Base-by-base conservation (phyloP, 2,888 invertebrate species). In the Metalampra italica region DNA sequence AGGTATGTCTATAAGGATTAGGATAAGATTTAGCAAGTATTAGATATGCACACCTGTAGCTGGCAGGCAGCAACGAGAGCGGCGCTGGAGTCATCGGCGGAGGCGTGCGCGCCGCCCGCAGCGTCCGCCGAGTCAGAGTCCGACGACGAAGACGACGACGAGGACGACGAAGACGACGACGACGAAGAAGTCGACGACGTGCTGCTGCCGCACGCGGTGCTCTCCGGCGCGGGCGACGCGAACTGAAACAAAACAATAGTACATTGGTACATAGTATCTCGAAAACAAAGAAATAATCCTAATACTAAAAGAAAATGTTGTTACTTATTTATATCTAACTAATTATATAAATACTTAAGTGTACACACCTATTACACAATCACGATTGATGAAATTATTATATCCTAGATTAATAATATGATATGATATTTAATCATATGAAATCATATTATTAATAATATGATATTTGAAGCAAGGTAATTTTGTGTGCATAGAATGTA, bases 31-130 rank as follows among this genome's bases (percentile, higher is more conserved):
- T n/a, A n/a, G n/a, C n/a, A n/a, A n/a, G n/a, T 37, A 13, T 37
- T 11, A 2, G 11, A 37, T 12, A 13, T n/a, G n/a, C n/a, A 64
- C 57, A 89, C 90, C 76, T 92, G 92, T 50, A 91, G 73, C 67
- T 85, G 92, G 71, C 90, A 92, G 30, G 91, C 90, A 43, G 86
- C 90, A 1, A 86, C 91, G 54, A 92, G 82, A 54, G 91, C 92
- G 3, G 90, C 91, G 54, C 90, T 91, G 0, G 91, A 90, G 59
- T 92, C 91, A 44, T 87, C 88, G 8, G 82, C 73, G 0, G 84
- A 78, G n/a, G 75, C 79, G 39, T 83, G 77, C 4, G 76, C 76
- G 30, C 82, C 76, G 50, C 82, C 85, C 57, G 75, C 85, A 29
- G 78, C 86, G 13, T 78, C 85, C 41, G 86, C 88, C 49, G 88